These are phyloP conservation scores for Cyclargus thomasi DNA, from an alignment of 1,140 invertebrate genomes.

Conservation along the genomic window DNA sequence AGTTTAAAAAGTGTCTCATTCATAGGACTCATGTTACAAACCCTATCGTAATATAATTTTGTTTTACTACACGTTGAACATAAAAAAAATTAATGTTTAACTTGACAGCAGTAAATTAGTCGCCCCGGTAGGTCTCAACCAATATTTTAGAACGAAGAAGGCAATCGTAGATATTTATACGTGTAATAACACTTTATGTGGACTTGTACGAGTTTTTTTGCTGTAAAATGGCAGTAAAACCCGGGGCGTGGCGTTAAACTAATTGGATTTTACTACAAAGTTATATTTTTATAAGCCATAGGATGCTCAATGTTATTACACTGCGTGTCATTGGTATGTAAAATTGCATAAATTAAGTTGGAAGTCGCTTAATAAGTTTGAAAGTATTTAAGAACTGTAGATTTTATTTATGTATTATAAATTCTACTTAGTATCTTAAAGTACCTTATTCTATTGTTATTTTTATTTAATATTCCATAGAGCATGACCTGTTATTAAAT, in stretches of 20 bases:
- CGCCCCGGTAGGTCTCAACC: neutral
- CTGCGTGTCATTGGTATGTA: neutral
- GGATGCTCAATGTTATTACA: neutral
- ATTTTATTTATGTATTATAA: no score
- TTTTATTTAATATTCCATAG: no score
- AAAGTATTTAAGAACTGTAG: no score
- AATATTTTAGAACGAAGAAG: neutral
- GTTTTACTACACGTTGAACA: no score
- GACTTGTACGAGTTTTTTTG: neutral
- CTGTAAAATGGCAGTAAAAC: neutral
- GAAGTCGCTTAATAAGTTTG: no score
- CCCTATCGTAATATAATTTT: no score
- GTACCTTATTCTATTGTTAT: no score
- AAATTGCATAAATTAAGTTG: neutral
- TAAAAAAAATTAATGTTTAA: no score
- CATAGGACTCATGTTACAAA: no score
- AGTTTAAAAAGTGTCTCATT: no score
- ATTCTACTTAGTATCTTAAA: no score
- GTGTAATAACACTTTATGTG: neutral
- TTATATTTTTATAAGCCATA: neutral
- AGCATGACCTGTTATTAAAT: no score
- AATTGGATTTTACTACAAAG: conserved; percentile 4
- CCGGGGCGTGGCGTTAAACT: neutral
- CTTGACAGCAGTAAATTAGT: neutral
- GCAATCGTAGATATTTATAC: neutral